Percentiles rank a stretch among this genome's conserved stretches.
Evolutionary conservation across 2,888 invertebrate genomes (phyloP).

Genomic region (Phengaris arion): DNA sequence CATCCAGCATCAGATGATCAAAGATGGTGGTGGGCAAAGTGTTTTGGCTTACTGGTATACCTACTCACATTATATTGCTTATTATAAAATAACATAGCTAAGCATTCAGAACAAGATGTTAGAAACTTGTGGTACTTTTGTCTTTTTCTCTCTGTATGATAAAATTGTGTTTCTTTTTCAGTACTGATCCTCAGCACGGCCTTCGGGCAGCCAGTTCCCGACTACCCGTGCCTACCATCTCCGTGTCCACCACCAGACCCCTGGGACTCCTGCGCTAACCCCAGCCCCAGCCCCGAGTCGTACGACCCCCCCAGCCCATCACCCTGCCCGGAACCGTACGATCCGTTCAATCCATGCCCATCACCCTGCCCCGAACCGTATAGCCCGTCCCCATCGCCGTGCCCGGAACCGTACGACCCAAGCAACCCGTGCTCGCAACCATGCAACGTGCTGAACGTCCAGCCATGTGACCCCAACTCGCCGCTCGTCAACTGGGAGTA

Average conservation of each 20-base stretch:
- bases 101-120: no score
- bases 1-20: constrained; percentile 51
- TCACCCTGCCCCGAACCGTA: background rate
- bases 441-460: constrained; percentile 25
- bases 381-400: constrained; percentile 34
- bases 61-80: background rate
- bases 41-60: constrained; percentile 61
- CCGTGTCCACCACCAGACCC: constrained; percentile 32
- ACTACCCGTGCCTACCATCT: constrained; percentile 37
- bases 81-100: no score
- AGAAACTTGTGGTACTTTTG: no score
- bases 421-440: constrained; percentile 38
- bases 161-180: constrained; percentile 38
- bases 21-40: constrained; percentile 61
- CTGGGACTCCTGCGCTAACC: constrained; percentile 33
- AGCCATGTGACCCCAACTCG: constrained; percentile 36
- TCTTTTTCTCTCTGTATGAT: background rate
- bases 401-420: constrained; percentile 38
- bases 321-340: no score
- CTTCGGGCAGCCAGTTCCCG: constrained; percentile 54
- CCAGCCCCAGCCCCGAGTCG: constrained; percentile 35
- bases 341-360: background rate
- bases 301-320: constrained; percentile 37
- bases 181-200: constrained; percentile 56
- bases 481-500: constrained; percentile 5